A percentile compares a stretch with the other conserved stretches of the same genome.
Evolutionary conservation across 2,113 vertebrate genomes (phyloP).

Genomic region (Pavo muticus): DNA sequence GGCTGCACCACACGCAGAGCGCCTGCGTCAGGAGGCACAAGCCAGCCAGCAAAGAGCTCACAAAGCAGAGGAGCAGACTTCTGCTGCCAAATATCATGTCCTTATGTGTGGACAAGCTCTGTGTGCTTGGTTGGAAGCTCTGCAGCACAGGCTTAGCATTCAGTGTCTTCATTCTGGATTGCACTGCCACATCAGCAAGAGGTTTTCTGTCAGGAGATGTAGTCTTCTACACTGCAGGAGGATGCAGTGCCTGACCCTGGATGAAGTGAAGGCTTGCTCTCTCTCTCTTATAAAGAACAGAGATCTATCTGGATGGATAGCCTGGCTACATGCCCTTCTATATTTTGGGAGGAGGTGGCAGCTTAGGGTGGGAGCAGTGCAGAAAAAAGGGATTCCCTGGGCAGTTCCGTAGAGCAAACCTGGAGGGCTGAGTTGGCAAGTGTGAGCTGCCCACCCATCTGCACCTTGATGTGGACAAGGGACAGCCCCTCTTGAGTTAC

Average conservation of each 20-base stretch:
- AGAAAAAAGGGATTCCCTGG: neutral
- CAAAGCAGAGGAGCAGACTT: conserved; percentile 3
- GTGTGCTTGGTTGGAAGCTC: neutral
- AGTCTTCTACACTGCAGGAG: rapidly evolving
- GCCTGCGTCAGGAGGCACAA: neutral
- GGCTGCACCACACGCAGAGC: neutral
- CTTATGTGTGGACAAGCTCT: neutral
- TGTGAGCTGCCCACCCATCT: neutral
- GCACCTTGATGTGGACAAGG: rapidly evolving
- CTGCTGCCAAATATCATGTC: neutral
- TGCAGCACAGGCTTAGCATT: neutral
- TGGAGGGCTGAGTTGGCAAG: rapidly evolving
- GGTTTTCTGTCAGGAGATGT: neutral
- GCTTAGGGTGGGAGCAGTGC: neutral
- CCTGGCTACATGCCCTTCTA: rapidly evolving
- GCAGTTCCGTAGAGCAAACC: neutral
- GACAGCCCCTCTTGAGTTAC: neutral
- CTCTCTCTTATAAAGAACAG: rapidly evolving
- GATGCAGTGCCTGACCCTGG: rapidly evolving
- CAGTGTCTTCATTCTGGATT: neutral
- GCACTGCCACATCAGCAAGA: neutral
- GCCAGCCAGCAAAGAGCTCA: conserved; percentile 29
- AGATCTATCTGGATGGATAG: neutral
- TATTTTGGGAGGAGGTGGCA: neutral
- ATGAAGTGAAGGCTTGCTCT: neutral